A percentile compares a stretch with the other conserved stretches of the same genome.
phyloP scores from a whole-genome alignment of 1,140 invertebrate genomes.

The Drosophila miranda region DNA sequence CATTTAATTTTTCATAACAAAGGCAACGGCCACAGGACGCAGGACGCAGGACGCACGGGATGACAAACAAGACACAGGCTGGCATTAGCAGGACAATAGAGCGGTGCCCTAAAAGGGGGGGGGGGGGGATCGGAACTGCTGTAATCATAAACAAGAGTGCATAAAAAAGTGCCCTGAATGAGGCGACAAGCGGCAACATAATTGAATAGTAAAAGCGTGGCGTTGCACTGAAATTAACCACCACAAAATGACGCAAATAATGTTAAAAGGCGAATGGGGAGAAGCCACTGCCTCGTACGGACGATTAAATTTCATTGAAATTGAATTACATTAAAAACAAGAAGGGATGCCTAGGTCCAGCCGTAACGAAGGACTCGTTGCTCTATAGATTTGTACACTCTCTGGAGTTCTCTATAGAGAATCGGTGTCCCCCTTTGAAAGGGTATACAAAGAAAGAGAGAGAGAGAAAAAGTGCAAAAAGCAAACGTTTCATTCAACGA shows the following conservation, averaged over 20 bases:
- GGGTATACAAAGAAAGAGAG: too few relatives aligned
- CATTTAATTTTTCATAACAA: slow-evolving; percentile 80
- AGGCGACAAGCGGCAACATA: slow-evolving; percentile 65
- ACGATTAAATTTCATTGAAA: slow-evolving; percentile 81
- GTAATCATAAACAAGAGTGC: slow-evolving; percentile 64
- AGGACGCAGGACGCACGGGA: slow-evolving; percentile 28
- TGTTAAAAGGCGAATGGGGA: slow-evolving; percentile 40
- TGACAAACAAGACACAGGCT: slow-evolving; percentile 61
- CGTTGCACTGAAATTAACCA: slow-evolving; percentile 78
- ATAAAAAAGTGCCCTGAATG: slow-evolving; percentile 64
- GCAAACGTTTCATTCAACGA: slow-evolving; percentile 46
- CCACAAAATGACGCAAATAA: slow-evolving; percentile 80
- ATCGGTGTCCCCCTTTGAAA: neutral
- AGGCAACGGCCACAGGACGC: slow-evolving; percentile 13
- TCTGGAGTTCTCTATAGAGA: too few relatives aligned
- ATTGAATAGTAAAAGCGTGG: slow-evolving; percentile 79
- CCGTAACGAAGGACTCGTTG: too few relatives aligned
- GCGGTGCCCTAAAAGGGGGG: neutral
- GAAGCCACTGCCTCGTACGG: slow-evolving; percentile 51
- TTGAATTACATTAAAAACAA: slow-evolving; percentile 77
- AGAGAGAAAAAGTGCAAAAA: slow-evolving; percentile 64
- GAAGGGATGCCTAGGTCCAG: neutral
- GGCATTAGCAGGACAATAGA: slow-evolving; percentile 68
- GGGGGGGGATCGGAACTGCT: slow-evolving; percentile 15
- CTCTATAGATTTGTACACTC: too few relatives aligned